A percentile compares a stretch with the other conserved stretches of the same genome.
Conservation (phyloP, 2,113 vertebrate genomes). For the Elephas maximus region DNA sequence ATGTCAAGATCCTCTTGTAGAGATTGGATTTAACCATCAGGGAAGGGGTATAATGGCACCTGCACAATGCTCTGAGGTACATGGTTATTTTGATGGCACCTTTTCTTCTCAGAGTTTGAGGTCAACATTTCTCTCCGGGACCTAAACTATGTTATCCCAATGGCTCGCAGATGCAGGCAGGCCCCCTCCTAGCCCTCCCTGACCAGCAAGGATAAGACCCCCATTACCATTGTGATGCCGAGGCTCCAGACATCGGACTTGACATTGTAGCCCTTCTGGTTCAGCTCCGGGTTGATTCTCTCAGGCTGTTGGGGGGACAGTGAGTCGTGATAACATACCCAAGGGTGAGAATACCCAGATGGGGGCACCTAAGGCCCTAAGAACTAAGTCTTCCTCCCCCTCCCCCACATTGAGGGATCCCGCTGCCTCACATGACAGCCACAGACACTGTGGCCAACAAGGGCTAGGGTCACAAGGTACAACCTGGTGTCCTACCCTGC, state of each 20-base stretch:
- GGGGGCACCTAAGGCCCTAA: background rate
- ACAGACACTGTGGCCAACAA: background rate
- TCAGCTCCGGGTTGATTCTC: slow-evolving; percentile 92
- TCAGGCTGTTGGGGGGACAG: slow-evolving; percentile 86
- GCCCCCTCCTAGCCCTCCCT: background rate
- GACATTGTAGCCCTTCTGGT: slow-evolving; percentile 92
- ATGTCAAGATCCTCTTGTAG: background rate
- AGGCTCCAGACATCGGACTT: slow-evolving; percentile 92
- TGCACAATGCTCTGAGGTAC: rapidly evolving
- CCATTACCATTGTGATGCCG: slow-evolving; percentile 91
- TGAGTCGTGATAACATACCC: background rate
- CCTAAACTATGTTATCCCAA: background rate
- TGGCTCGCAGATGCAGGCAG: rapidly evolving
- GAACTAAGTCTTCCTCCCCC: background rate
- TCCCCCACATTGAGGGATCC: background rate
- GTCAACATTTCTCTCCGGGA: background rate
- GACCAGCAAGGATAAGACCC: background rate
- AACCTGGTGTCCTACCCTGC: background rate
- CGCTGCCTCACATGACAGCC: background rate
- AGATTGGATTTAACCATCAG: background rate
- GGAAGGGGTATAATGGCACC: background rate
- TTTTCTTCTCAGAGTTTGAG: background rate
- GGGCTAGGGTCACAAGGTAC: background rate
- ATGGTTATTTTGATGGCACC: background rate
- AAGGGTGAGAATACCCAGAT: background rate